Evolutionary conservation across 2,888 invertebrate species (phyloP), one percentile per base, ranked within the genome.

Genomic region (Pyrochroa serraticornis): DNA sequence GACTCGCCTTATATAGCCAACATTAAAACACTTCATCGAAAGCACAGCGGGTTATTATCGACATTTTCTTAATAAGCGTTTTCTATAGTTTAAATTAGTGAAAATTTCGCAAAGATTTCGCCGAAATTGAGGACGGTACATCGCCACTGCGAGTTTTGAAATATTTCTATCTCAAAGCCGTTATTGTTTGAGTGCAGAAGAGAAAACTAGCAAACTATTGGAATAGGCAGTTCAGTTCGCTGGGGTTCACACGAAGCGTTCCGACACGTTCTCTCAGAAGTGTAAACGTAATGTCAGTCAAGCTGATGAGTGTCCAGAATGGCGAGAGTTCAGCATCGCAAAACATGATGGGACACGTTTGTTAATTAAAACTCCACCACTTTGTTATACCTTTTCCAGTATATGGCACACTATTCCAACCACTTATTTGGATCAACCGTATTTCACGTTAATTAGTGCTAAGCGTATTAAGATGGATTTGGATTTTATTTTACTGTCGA

Each of bases 281-380:
- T 55, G 58, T 64, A 58, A 62, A 64, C 56, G 60, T 53, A 61
- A 59, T 48, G 63, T 64, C 66, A 63, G 58, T 61, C 61, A 59
- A 42, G 45, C 48, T 62, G 63, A 62, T 53, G 49, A 56, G 56
- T 42, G 46, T 57, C 53, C 52, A 53, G 46, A 58, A 60, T 48
- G 53, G 59, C 55, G 57, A 54, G 55, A 55, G 55, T 22, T 22
- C 55, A 48, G 54, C 53, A 39, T 37, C 46, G 42, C 54, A 62
- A 61, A 42, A 22, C 22, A 22, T 22, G 22, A 22, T 22, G n/a
- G 54, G 60, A 63, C 60, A 57, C 58, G 55, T 50, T 56, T 58
- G 60, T 62, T 65, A 66, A 66, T 66, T 62, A 61, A 60, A 51
- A 60, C 55, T 53, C 58, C 56, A 55, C 58, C 54, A 56, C 58